Evolutionary conservation across 2,113 vertebrate species (phyloP).

Genomic region (Xyrauchen texanus): DNA sequence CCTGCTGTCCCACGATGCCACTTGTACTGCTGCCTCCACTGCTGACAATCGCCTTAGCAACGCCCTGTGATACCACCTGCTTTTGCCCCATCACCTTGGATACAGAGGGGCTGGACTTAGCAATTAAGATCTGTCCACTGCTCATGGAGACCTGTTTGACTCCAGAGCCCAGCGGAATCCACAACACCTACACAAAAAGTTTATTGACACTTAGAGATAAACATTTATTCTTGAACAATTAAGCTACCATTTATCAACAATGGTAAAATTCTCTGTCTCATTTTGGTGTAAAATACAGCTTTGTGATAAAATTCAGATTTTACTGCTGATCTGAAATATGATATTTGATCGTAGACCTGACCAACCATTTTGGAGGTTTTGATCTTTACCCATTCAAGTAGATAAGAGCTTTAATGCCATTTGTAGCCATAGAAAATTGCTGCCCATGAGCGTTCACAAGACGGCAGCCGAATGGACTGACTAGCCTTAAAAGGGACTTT

Average conservation of each 20-base stretch:
- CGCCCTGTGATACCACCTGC: constrained; percentile 94
- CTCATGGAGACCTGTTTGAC: constrained; percentile 96
- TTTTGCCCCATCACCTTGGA: constrained; percentile 91
- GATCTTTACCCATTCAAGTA: no score
- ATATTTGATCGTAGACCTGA: no score
- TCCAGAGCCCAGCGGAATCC: constrained; percentile 87
- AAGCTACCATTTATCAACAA: neutral
- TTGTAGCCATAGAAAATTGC: no score
- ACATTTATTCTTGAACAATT: neutral
- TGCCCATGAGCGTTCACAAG: no score
- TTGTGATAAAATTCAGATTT: no score
- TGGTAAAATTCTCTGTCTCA: neutral
- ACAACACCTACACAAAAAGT: constrained; percentile 79
- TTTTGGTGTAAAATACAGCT: neutral
- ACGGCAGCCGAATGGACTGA: no score
- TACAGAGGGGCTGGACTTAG: constrained; percentile 87
- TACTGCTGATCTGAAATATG: no score
- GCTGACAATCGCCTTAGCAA: constrained; percentile 95
- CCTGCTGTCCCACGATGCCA: constrained; percentile 83
- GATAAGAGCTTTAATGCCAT: no score
- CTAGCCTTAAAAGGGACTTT: no score
- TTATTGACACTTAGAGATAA: no score
- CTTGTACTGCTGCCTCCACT: constrained; percentile 82
- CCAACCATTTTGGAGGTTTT: no score
- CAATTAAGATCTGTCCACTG: constrained; percentile 96